phyloP scores from a whole-genome alignment of 2,888 invertebrate species.

The Pseudeuparius sepicola region DNA sequence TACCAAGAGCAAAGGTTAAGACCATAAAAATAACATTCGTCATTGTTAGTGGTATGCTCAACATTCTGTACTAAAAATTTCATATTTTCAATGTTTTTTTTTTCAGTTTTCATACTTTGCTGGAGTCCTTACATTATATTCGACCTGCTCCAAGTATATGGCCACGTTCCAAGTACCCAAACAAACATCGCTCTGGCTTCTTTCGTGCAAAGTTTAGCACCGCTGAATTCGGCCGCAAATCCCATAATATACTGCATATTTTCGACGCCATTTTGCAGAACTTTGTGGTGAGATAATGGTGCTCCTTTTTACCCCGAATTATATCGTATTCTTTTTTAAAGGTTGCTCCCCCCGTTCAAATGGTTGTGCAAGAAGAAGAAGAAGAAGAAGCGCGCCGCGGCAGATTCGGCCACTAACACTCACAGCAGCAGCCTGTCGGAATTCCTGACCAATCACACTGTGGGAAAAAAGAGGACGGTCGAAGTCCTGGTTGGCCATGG shows the following conservation, averaged over 20 bases:
- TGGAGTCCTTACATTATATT: conserved; percentile 94
- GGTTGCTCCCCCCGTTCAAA: conserved; percentile 31
- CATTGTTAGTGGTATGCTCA: conserved; percentile 77
- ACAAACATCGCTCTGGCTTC: conserved; percentile 77
- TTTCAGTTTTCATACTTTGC: conserved; percentile 82
- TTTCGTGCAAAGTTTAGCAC: conserved; percentile 84
- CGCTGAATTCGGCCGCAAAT: conserved; percentile 88
- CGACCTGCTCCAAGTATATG: conserved; percentile 82
- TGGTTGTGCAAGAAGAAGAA: conserved; percentile 29
- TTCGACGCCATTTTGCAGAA: conserved; percentile 78
- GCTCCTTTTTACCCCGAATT: background rate
- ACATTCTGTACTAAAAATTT: background rate
- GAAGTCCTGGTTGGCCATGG: no score
- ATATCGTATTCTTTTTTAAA: conserved; percentile 18
- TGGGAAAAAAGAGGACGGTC: conserved; percentile 11
- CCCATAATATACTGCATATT: conserved; percentile 91
- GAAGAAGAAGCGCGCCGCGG: conserved; percentile 20
- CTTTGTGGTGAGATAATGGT: conserved; percentile 57
- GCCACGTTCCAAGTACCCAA: conserved; percentile 67
- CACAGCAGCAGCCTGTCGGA: conserved; percentile 38
- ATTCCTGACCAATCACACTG: conserved; percentile 27
- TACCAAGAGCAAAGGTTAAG: conserved; percentile 92
- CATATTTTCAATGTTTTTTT: conserved; percentile 6
- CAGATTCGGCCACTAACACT: conserved; percentile 43
- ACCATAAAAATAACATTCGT: conserved; percentile 97